phyloP scores from a whole-genome alignment of 2,113 vertebrate species.

The Echinops telfairi region DNA sequence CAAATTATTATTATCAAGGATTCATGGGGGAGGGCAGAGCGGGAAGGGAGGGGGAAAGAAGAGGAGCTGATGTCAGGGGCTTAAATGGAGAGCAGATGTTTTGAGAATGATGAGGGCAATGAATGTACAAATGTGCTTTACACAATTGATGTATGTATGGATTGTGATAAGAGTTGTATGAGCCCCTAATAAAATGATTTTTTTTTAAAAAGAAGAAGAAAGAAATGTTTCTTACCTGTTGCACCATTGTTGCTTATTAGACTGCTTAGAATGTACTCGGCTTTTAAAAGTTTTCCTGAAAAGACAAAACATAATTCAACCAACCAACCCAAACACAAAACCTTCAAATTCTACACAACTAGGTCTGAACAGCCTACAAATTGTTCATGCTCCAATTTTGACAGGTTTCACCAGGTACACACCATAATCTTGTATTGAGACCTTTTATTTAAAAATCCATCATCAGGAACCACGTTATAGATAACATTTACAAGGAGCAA shows the following conservation, averaged over 20 bases:
- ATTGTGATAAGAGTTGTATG: no score
- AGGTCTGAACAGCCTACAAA: background rate
- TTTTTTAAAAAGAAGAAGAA: no score
- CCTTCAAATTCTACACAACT: background rate
- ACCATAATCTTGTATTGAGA: background rate
- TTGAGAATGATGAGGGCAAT: no score
- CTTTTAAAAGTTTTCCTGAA: conserved; percentile 95
- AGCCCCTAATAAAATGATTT: no score
- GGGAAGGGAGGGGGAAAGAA: no score
- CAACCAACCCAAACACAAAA: background rate
- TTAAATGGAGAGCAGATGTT: no score
- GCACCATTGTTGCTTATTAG: conserved; percentile 91
- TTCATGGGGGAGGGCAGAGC: no score
- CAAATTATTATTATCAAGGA: no score
- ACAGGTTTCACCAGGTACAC: background rate
- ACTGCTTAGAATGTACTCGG: conserved; percentile 95
- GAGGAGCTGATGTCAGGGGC: no score
- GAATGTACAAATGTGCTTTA: no score
- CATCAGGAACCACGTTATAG: background rate
- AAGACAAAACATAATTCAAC: conserved; percentile 13
- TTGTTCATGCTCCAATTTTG: background rate
- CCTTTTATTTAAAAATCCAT: background rate
- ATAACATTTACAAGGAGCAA: background rate
- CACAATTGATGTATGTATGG: no score
- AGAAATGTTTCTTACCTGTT: conserved; percentile 87